A percentile compares a stretch with the other conserved stretches of the same genome.
phyloP scores from a whole-genome alignment of 2,113 vertebrate species.

The Odocoileus hemionus region DNA sequence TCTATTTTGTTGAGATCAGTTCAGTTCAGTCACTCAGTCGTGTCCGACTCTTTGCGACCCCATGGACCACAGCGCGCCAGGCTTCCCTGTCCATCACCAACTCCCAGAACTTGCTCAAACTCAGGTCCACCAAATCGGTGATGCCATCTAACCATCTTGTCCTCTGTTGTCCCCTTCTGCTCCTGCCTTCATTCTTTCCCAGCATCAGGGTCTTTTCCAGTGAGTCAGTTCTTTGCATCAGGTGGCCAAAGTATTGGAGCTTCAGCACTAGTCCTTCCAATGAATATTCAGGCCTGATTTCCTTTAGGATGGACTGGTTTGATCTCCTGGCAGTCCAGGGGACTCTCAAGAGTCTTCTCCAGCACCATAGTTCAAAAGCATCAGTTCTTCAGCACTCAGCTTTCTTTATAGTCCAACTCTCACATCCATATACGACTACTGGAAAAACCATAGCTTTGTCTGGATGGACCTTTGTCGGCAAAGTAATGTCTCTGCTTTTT shows the following conservation, averaged over 20 bases:
- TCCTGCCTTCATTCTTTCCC: not conserved
- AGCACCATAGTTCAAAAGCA: not conserved
- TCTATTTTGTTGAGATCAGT: not conserved
- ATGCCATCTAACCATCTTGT: not conserved
- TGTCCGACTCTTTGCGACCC: not conserved
- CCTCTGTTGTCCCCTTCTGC: not conserved
- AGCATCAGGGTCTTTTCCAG: not conserved
- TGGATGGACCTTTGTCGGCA: not conserved
- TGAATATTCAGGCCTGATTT: not conserved
- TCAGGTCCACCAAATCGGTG: not conserved
- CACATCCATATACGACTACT: not conserved
- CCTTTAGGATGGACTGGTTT: not conserved
- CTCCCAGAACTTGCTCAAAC: not conserved
- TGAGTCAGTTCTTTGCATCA: not conserved
- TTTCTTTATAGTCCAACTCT: not conserved
- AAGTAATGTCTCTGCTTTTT: not conserved
- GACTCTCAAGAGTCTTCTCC: not conserved
- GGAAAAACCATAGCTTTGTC: not conserved
- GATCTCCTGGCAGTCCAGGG: not conserved
- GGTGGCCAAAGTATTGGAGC: not conserved
- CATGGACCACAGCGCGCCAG: not conserved
- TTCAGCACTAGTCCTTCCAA: not conserved
- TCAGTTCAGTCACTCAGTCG: not conserved
- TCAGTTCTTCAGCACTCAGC: not conserved
- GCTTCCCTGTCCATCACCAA: not conserved